Conservation (phyloP, 1,140 invertebrate species). For the Cydia pomonella region DNA sequence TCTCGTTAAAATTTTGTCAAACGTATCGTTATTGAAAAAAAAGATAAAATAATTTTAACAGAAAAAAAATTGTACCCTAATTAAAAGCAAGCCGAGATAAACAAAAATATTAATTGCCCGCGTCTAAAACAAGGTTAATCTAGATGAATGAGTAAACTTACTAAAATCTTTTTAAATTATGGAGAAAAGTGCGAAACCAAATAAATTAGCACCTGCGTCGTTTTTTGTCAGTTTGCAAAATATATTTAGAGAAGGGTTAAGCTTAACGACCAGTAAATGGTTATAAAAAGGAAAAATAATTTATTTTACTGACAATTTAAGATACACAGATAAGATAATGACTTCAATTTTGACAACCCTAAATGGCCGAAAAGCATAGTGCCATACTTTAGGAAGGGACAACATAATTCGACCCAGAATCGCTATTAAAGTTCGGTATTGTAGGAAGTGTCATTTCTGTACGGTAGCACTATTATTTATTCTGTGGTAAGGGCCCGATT, state of each 20-base stretch:
- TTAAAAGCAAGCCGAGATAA: neutral
- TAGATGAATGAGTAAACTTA: constrained; percentile 28
- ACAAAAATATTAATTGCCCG: constrained; percentile 14
- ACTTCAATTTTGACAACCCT: too few species aligned
- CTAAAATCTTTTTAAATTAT: constrained; percentile 21
- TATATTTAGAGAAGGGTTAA: neutral
- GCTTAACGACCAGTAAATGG: neutral
- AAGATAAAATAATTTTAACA: too few species aligned
- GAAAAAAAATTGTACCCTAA: neutral
- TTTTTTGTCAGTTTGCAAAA: neutral
- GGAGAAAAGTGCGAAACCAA: constrained; percentile 10
- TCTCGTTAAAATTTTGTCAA: neutral
- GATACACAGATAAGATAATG: too few species aligned
- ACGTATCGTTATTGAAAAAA: too few species aligned
- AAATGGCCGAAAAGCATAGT: too few species aligned
- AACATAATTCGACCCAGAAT: too few species aligned
- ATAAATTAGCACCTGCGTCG: constrained; percentile 12
- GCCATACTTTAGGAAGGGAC: too few species aligned
- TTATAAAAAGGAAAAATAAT: neutral
- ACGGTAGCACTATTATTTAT: too few species aligned
- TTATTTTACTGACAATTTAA: neutral
- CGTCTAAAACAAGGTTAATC: constrained; percentile 20
- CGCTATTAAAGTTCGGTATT: too few species aligned
- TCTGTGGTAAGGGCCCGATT: too few species aligned
- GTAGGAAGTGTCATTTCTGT: too few species aligned